Conservation (phyloP, 2,888 invertebrate genomes). For the Megalurothrips usitatus region DNA sequence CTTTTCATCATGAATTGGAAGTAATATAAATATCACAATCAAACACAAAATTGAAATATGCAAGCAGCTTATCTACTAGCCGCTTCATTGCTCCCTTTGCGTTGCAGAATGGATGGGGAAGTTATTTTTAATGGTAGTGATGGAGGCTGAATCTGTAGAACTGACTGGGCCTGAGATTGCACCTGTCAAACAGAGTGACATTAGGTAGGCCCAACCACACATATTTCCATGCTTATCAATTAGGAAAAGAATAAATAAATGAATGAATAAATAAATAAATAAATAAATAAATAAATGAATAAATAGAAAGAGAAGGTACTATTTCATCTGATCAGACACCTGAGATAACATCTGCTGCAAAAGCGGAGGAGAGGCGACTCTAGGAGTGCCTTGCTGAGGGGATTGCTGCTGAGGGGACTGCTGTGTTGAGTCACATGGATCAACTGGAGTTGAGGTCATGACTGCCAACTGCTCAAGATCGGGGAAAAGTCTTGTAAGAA, state of each 20-base stretch:
- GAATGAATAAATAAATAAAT: background rate
- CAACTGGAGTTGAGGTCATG: background rate
- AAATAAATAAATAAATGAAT: constrained; percentile 5
- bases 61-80: constrained; percentile 16
- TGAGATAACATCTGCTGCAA: constrained; percentile 20
- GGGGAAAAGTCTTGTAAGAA: constrained; percentile 53
- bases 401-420: background rate
- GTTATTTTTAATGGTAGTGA: background rate
- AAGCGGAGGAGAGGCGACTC: background rate
- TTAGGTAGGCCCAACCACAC: background rate
- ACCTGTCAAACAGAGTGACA: constrained; percentile 4
- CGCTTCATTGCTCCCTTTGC: constrained; percentile 14
- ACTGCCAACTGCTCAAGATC: constrained; percentile 43
- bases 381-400: background rate
- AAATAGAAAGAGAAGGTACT: background rate
- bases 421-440: background rate
- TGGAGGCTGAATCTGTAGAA: constrained; percentile 5
- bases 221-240: background rate
- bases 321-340: constrained; percentile 22
- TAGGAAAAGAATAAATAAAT: background rate
- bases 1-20: background rate
- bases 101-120: constrained; percentile 12
- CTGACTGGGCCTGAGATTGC: constrained; percentile 24
- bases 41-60: background rate
- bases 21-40: background rate